Evolutionary conservation across 1,140 invertebrate genomes (phyloP), one percentile per base, ranked within the genome.

Genomic region (Dendroctonus ponderosae): DNA sequence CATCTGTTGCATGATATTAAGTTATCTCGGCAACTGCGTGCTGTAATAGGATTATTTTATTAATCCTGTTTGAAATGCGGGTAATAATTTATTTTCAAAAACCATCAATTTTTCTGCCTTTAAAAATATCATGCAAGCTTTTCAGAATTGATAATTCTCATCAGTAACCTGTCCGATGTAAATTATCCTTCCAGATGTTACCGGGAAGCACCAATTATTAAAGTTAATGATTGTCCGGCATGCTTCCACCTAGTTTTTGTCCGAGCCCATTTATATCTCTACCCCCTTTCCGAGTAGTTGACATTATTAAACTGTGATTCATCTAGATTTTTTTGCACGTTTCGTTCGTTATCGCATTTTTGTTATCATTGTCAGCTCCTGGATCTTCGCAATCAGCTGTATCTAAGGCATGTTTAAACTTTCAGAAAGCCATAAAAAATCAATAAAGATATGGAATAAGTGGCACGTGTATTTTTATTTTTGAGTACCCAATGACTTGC

Each of bases 1-100:
- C 62, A 65, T 65, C 62, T 65, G 62, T 57, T 65, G 62, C 62
- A 65, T 65, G 15, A 53, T 54, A 48, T 54, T 49, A 41, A 46
- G 50, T 54, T 54, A 63, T 41, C n/a, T 51, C 40, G 11, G 52
- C 8, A 7, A 38, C 26, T 54, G 38, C 3, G 12, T 39, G 37
- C 26, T 49, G 49, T 50, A 61, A 61, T 61, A n/a, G 37, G 58
- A 48, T 61, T 61, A 49, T 37, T 49, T 40, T 44, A 56, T 40
- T 46, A 46, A 11, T 46, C 12, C 8, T 2, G 43, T 56, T 58
- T 58, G 12, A 58, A 58, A 6, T 7, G n/a, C 14, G 42, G 42
- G 42, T 9, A 58, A 44, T 7, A 4, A 46, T 46, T 46, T 46
- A 12, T 11, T 46, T 46, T 4, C 43, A 2, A 46, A 11, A 46